These are phyloP conservation scores for Brachionus paranguensis DNA, from an alignment of 1,140 invertebrate species.

Conservation along the genomic window DNA sequence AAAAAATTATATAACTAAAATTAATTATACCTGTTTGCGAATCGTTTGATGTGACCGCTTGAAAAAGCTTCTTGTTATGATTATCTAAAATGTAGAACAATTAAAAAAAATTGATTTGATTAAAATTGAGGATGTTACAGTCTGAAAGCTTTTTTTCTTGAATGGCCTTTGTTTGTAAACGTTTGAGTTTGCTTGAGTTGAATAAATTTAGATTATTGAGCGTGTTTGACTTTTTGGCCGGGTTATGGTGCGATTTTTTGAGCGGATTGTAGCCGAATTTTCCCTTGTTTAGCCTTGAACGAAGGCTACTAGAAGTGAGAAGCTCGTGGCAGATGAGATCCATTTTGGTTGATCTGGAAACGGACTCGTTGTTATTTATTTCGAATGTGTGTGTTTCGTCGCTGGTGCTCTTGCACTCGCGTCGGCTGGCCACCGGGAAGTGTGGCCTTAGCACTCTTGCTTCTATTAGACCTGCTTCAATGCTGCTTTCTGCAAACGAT, in stretches of 20 bases:
- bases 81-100: not conserved
- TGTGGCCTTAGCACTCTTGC: not conserved
- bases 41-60: not conserved
- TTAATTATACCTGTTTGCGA: not conserved
- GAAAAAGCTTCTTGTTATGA: conserved; percentile 27
- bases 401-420: conserved; percentile 1
- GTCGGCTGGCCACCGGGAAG: not conserved
- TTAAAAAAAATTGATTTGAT: not conserved
- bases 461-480: not conserved
- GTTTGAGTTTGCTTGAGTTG: not conserved
- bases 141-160: not conserved
- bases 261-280: conserved; percentile 10
- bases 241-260: not conserved
- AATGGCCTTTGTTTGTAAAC: not conserved
- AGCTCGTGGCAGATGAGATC: not conserved
- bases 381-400: not conserved
- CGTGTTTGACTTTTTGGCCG: not conserved
- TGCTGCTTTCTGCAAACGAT: not conserved
- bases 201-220: not conserved
- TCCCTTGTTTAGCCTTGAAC: not conserved
- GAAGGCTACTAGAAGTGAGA: not conserved
- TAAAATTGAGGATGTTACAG: not conserved
- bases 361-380: not conserved
- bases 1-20: not conserved
- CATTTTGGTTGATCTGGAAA: not conserved